Evolutionary conservation across 2,888 invertebrate genomes (phyloP).

Genomic region (Crepidodera aurea): DNA sequence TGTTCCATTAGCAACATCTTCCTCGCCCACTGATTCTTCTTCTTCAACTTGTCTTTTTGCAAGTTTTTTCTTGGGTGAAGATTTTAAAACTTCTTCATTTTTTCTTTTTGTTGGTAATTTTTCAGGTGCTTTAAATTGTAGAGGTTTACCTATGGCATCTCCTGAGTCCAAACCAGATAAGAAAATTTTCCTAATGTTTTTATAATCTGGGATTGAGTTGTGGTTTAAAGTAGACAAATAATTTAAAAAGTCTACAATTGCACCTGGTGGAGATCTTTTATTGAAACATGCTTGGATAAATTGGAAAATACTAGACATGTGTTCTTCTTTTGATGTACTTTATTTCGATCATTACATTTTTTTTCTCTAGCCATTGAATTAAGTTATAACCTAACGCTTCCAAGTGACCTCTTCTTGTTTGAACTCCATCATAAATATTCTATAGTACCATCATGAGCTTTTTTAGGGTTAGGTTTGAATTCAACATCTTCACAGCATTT

Average conservation of each 20-base stretch:
- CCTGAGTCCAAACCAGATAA: slow-evolving; percentile 64
- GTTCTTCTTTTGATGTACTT: slow-evolving; percentile 76
- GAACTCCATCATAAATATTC: slow-evolving; percentile 90
- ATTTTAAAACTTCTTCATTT: too few relatives aligned
- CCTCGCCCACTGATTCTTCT: not conserved
- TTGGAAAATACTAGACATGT: slow-evolving; percentile 63
- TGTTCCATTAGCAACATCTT: not conserved
- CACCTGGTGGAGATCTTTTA: slow-evolving; percentile 46
- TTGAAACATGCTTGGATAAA: slow-evolving; percentile 44
- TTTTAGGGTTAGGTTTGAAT: slow-evolving; percentile 88
- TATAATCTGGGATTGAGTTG: slow-evolving; percentile 77
- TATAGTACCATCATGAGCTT: slow-evolving; percentile 96
- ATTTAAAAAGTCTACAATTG: slow-evolving; percentile 71
- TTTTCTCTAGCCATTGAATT: slow-evolving; percentile 90
- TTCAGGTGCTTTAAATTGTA: slow-evolving; percentile 12
- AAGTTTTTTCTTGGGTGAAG: slow-evolving; percentile 1
- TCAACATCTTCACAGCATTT: slow-evolving; percentile 75
- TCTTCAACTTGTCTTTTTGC: not conserved
- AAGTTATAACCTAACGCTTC: slow-evolving; percentile 95
- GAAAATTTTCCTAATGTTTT: slow-evolving; percentile 73
- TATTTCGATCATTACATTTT: slow-evolving; percentile 66
- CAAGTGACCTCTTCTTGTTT: slow-evolving; percentile 90
- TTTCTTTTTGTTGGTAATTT: slow-evolving; percentile 1
- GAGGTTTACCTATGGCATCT: slow-evolving; percentile 62
- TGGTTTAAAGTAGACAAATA: slow-evolving; percentile 74